Conservation (phyloP, 2,888 invertebrate genomes). For the Xanthorhoe designata region DNA sequence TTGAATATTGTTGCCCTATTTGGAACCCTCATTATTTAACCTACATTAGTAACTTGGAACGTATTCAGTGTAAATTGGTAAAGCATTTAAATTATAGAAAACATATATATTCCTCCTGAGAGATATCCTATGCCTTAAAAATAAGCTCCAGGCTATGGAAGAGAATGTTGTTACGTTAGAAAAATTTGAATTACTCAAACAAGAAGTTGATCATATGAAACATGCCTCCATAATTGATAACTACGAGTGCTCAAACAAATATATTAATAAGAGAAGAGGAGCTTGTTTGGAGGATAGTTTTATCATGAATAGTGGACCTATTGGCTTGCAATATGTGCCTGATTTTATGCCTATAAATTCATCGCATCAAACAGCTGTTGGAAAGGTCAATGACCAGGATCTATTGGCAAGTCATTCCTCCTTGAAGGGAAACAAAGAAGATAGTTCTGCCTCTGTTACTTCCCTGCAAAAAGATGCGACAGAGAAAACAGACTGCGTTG, state of each 20-base stretch:
- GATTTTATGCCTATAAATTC: constrained; percentile 23
- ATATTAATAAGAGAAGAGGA: constrained; percentile 28
- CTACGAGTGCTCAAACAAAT: not conserved
- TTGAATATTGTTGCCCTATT: no score
- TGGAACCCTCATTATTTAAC: no score
- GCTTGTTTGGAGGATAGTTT: constrained; percentile 32
- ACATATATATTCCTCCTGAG: no score
- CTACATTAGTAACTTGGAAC: no score
- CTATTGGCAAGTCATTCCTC: no score
- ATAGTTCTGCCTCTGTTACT: no score
- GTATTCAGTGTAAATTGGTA: no score
- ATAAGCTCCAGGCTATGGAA: constrained; percentile 17
- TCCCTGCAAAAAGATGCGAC: no score
- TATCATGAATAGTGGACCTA: constrained; percentile 26
- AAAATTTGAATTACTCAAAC: constrained; percentile 24
- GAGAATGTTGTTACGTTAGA: constrained; percentile 25
- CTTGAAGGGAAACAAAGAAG: no score
- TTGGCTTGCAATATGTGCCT: constrained; percentile 27
- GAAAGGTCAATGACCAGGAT: constrained; percentile 3
- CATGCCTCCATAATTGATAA: constrained; percentile 23
- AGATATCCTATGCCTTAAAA: constrained; percentile 23
- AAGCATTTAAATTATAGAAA: no score
- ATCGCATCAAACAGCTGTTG: constrained; percentile 14
- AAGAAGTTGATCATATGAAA: constrained; percentile 28
- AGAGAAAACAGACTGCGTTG: no score